phyloP scores from a whole-genome alignment of 1,140 invertebrate genomes.

The Metaphire vulgaris region DNA sequence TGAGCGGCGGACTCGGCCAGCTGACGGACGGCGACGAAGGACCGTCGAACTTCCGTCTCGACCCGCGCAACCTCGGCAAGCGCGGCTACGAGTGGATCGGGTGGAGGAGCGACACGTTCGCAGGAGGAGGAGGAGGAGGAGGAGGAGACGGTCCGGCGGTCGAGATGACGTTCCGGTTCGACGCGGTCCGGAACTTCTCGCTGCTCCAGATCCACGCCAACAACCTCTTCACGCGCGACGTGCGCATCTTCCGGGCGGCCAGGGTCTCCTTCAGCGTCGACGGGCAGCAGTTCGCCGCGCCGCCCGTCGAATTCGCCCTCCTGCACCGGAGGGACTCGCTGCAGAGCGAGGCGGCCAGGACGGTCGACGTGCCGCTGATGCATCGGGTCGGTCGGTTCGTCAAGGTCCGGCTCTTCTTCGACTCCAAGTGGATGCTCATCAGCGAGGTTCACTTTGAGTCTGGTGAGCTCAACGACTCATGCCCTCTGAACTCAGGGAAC shows the following conservation, averaged over 20 bases:
- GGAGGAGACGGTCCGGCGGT: constrained; percentile 36
- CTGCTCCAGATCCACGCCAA: constrained; percentile 73
- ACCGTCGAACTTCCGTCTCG: constrained; percentile 68
- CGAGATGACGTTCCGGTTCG: constrained; percentile 69
- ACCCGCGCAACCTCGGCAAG: constrained; percentile 62
- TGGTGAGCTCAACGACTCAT: constrained; percentile 35
- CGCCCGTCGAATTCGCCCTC: constrained; percentile 62
- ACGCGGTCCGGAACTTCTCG: constrained; percentile 76
- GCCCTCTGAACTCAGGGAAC: too few species aligned
- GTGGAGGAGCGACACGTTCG: constrained; percentile 69
- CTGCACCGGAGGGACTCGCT: constrained; percentile 73
- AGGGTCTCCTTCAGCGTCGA: constrained; percentile 74
- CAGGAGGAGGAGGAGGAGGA: constrained; percentile 66
- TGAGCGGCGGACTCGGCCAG: constrained; percentile 74
- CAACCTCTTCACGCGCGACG: constrained; percentile 63
- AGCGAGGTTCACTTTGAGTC: constrained; percentile 64
- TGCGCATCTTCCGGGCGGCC: constrained; percentile 59
- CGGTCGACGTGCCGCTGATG: constrained; percentile 76
- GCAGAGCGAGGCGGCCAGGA: constrained; percentile 72
- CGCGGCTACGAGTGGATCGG: constrained; percentile 62
- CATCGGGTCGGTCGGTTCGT: constrained; percentile 74
- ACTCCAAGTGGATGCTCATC: constrained; percentile 78
- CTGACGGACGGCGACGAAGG: constrained; percentile 72
- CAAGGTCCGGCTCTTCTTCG: constrained; percentile 71
- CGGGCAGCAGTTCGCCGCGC: constrained; percentile 71